phyloP scores from a whole-genome alignment of 2,113 vertebrate species.

The Noctilio leporinus region DNA sequence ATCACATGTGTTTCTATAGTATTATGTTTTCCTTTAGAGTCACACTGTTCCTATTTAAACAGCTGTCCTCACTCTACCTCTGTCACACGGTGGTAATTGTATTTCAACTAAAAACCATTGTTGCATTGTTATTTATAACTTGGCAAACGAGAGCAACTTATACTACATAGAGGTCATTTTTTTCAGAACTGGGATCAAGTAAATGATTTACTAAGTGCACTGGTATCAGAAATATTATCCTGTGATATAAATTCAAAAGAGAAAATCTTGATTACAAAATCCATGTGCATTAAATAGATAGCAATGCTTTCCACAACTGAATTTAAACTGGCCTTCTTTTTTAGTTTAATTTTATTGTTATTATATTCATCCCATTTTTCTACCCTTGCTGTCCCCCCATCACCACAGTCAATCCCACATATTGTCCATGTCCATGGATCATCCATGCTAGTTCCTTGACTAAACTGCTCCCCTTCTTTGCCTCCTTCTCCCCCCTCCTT shows the following conservation, averaged over 20 bases:
- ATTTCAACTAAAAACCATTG: conserved; percentile 35
- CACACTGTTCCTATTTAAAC: conserved; percentile 62
- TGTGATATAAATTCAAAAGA: conserved; percentile 35
- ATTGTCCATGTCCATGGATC: no score
- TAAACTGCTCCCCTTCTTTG: no score
- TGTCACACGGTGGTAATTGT: conserved; percentile 55
- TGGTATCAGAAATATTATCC: conserved; percentile 31
- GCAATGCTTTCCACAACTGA: not conserved
- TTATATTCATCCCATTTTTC: no score
- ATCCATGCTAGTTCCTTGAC: no score
- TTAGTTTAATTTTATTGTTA: no score
- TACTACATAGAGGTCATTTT: conserved; percentile 55
- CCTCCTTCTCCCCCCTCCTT: no score
- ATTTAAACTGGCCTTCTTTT: conserved; percentile 47
- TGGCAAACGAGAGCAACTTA: conserved; percentile 37
- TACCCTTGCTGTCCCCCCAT: no score
- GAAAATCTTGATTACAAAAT: conserved; percentile 21
- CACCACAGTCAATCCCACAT: no score
- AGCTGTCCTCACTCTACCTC: conserved; percentile 48
- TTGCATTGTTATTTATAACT: conserved; percentile 55
- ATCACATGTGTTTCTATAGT: not conserved
- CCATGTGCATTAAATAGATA: not conserved
- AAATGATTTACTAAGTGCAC: conserved; percentile 62
- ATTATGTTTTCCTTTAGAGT: conserved; percentile 41
- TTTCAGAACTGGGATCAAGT: conserved; percentile 69